Base-by-base conservation (phyloP, 2,888 invertebrate genomes). In the Euplagia quadripunctaria region DNA sequence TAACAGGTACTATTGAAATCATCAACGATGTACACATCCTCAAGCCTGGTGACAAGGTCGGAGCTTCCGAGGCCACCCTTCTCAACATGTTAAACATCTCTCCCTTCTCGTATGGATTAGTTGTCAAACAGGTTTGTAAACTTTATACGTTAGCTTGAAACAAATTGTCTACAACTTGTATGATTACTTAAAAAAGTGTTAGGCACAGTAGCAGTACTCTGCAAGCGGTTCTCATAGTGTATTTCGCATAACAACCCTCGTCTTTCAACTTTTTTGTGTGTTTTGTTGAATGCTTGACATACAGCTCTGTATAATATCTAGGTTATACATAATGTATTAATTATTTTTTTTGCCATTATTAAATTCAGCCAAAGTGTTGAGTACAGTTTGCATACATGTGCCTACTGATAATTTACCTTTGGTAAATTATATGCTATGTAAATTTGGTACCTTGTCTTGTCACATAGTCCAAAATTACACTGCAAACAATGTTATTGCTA, bases 81-180 rank as follows among this genome's bases (percentile, higher is more conserved):
- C 97, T 99, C 85, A 99, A 99, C 97, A 99, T 99, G 99, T 97
- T 99, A 96, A 99, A 99, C 97, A 99, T 99, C 95, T 99, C 99
- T 92, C 99, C 99, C 70, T 99, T 99, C 97, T 99, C 99, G 71
- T 99, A 99, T 90, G 99, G 99, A 96, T 97, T 99, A 87, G 96
- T 98, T 64, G 99, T 99, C 80, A 98, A 98, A 94, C 98, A 98
- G 97, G 96, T 96, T 55, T 17, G 70, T 64, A 43, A 51, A 41
- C 6, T 51, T 12, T 8, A 12, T 51, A 52, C n/a, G 31, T 31
- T 31, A 31, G 31, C 31, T 31, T 31, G 2, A 31, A 31, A 2
- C 31, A 31, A 31, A 2, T 31, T 31, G 31, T 1, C 31, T 31
- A 31, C 31, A 31, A 31, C 31, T 31, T 31, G 31, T 31, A 2